Base-by-base conservation (phyloP, 2,888 invertebrate genomes). In the Ornithoptera priamus region DNA sequence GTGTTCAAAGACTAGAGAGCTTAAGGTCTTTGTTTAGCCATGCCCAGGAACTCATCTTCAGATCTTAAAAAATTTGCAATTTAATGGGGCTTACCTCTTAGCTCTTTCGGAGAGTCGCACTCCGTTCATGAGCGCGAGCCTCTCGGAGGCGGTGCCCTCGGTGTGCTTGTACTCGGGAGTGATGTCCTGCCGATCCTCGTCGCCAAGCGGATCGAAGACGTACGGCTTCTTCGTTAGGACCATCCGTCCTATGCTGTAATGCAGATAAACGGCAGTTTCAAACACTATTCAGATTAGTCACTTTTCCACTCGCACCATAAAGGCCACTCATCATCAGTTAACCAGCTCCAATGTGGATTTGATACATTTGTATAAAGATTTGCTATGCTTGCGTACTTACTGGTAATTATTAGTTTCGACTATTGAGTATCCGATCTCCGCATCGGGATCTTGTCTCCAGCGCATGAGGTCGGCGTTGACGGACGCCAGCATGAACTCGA, bases 381-480 rank as follows among this genome's bases (percentile, higher is more conserved):
- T 22, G 8, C 36, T 39, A 10, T 39, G 7, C 39, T 6, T 39
- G 39, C 20, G 46, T 61, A 88, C 94, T 93, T 81, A 96, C 96
- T 96, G 95, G 78, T 95, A 95, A 78, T 95, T 95, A 80, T 96
- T 95, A 73, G 94, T 94, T 69, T 95, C 95, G 66, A 96, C 95
- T 87, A 95, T 94, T 2, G 94, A 91, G 80, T 92, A 96, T 3
- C 96, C 96, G 72, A 94, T 87, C 72, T 94, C 95, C 12, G 93
- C 90, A 18, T 92, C 88, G 10, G 94, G 90, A 78, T 96, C 96
- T 75, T 94, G 93, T 79, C 95, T 94, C 97, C 97, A 97, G 76
- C 95, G 92, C 89, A 97, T 95, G 68, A 96, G 88, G 84, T 97
- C 97, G 12, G 97, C 97, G 83, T 97, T 97, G 36, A 97, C 97